Conservation (phyloP, 2,888 invertebrate species). For the Mythimna lalbum region DNA sequence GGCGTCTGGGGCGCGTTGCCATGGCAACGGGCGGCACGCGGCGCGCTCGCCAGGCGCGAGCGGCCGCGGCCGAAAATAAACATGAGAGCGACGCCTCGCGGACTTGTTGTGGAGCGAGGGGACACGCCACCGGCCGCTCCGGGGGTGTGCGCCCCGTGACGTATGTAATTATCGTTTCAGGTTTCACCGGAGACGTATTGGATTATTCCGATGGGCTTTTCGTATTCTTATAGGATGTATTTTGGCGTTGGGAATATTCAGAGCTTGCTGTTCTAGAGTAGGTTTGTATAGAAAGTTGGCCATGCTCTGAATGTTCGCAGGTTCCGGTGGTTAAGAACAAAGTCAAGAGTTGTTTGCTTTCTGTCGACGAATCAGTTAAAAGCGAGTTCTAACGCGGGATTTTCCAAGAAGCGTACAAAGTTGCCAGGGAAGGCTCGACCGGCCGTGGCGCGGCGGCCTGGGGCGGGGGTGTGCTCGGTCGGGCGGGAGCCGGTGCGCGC, state of each 20-base stretch:
- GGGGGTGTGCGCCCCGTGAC: constrained; percentile 61
- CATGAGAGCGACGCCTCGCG: constrained; percentile 77
- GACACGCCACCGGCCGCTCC: constrained; percentile 59
- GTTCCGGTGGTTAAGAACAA: constrained; percentile 8
- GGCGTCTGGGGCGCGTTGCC: constrained; percentile 86
- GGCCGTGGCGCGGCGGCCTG: constrained; percentile 60
- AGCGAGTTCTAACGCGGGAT: constrained; percentile 57
- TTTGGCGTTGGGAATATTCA: not conserved
- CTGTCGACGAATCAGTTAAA: constrained; percentile 37
- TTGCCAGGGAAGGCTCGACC: constrained; percentile 65
- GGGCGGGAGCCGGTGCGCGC: constrained; percentile 80
- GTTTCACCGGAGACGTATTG: constrained; percentile 61
- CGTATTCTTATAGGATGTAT: constrained; percentile 22
- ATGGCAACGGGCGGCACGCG: constrained; percentile 83
- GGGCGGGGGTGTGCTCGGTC: constrained; percentile 69
- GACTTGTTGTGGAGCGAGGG: constrained; percentile 69
- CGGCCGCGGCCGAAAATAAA: constrained; percentile 86
- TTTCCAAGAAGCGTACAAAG: constrained; percentile 61
- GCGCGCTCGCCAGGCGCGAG: constrained; percentile 73
- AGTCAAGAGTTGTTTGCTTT: constrained; percentile 38
- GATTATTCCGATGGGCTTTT: constrained; percentile 47
- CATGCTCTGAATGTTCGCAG: not conserved
- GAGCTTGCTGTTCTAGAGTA: not conserved
- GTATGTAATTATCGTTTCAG: constrained; percentile 65
- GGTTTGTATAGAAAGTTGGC: not conserved